Evolutionary conservation across 2,113 vertebrate genomes (phyloP), one percentile per base, ranked within the genome.

Genomic region (Opisthocomus hoazin): DNA sequence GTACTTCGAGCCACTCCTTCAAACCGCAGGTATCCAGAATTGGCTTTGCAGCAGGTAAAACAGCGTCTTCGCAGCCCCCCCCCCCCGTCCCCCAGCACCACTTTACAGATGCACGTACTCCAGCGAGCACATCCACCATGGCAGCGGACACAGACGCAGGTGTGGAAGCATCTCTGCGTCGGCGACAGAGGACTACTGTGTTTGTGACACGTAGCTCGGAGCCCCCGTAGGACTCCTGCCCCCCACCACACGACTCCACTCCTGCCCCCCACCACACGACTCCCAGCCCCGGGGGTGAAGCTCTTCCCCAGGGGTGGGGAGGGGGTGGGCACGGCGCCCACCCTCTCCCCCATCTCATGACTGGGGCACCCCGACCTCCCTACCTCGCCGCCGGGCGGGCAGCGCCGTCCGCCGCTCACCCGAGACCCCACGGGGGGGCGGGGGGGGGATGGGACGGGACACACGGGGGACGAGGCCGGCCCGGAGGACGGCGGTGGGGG

Each of bases 81-180:
- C 23, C 36, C 27, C 2, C 26, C 34, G 8, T n/a, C 5, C 15
- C 9, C n/a, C 39, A n/a, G 11, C 32, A 43, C 36, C 37, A 63
- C 75, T 90, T 54, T n/a, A 63, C 24, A 66, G 82, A 87, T 48
- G 85, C 82, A 91, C 37, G 27, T 58, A 61, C 64, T 93, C 50
- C 74, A 70, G 30, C 21, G 6, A 87, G 32, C 51, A 70, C 74
- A 94, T 57, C 41, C 60, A 90, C 60, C 74, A 41, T 24, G 24
- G 76, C 71, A 80, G 74, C 20, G n/a, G 65, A 66, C 60, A 90
- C 78, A 95, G 65, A 66, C 60, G 87, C 78, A 95, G 93, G 93
- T 88, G 82, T 46, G 36, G 69, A 48, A 90, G 41, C 78, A 87
- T 70, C 41, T 50, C 84, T 26, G 51, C 22, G 26, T 65, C 45